Percentiles rank a stretch among this genome's conserved stretches.
Conservation (phyloP, 2,888 invertebrate genomes). For the Nomada ferruginata region DNA sequence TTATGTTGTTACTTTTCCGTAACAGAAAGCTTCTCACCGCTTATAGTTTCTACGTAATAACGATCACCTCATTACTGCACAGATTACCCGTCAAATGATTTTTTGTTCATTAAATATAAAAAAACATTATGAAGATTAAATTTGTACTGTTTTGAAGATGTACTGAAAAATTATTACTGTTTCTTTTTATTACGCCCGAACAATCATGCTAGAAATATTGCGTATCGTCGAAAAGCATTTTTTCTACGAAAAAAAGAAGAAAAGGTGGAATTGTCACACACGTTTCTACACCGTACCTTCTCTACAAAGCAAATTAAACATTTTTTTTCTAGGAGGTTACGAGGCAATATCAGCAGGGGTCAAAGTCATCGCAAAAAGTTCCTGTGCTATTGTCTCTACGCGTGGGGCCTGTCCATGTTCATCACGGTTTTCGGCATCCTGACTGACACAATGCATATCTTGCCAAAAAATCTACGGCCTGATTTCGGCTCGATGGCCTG, state of each 20-base stretch:
- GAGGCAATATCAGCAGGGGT: slow-evolving; percentile 53
- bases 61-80: too few relatives aligned
- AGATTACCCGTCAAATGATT: too few relatives aligned
- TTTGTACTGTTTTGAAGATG: too few relatives aligned
- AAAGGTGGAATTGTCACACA: not conserved
- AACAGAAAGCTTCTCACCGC: too few relatives aligned
- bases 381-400: slow-evolving; percentile 88
- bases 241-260: not conserved
- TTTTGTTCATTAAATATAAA: too few relatives aligned
- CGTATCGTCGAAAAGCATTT: not conserved
- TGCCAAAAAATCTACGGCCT: slow-evolving; percentile 85
- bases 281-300: not conserved
- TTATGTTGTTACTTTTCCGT: too few relatives aligned
- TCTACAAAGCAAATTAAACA: not conserved
- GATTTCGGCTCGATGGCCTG: slow-evolving; percentile 87
- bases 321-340: slow-evolving; percentile 75
- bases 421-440: slow-evolving; percentile 86
- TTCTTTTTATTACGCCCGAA: too few relatives aligned
- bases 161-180: too few relatives aligned
- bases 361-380: slow-evolving; percentile 85
- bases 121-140: too few relatives aligned
- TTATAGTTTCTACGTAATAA: too few relatives aligned
- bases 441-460: slow-evolving; percentile 85
- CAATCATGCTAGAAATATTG: not conserved
- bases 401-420: slow-evolving; percentile 88